Base-by-base conservation (phyloP, 2,888 invertebrate genomes). In the Nycteola revayana region DNA sequence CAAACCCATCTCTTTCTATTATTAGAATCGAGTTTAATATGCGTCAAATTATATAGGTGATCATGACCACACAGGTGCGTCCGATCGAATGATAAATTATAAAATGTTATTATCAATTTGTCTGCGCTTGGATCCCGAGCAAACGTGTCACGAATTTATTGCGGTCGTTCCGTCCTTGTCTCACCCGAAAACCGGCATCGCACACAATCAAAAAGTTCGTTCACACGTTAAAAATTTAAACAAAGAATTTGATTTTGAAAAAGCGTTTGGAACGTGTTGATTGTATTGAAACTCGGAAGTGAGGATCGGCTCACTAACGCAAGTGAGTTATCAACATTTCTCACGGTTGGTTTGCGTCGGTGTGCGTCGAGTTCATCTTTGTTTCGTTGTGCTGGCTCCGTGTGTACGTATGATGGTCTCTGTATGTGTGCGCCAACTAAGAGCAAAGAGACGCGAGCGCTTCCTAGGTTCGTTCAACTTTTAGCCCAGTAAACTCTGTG, bases 401-500 rank as follows among this genome's bases (percentile, higher is more conserved):
- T 67, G 60, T 66, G 44, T 49, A 65, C 67, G 55, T 60, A 58
- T 45, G 21, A 60, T 47, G 49, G 42, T 56, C 52, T 60, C 57
- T 59, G 33, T 39, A 36, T 68, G 83, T 85, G 81, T 82, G 83
- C 47, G 84, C 56, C 73, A 61, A 77, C 72, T 75, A 69, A 83
- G 85, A 85, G 78, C 76, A 83, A 66, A 66, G 72, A 80, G 81
- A 77, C 75, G 64, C 66, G 64, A 66, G 73, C 64, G 72, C 75
- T 78, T 75, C 79, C 77, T 75, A 75, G 78, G 87, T 84, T 83
- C 86, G 67, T 88, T 89, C 87, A 88, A 85, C 89, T 89, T 88
- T 85, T 89, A 88, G 86, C 89, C 89, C 78, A 89, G 87, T 89
- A 87, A 89, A 89, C 88, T 88, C 81, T 69, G 74, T 67, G 72